Base-by-base conservation (phyloP, 2,888 invertebrate genomes). In the Mimachlamys varia region DNA sequence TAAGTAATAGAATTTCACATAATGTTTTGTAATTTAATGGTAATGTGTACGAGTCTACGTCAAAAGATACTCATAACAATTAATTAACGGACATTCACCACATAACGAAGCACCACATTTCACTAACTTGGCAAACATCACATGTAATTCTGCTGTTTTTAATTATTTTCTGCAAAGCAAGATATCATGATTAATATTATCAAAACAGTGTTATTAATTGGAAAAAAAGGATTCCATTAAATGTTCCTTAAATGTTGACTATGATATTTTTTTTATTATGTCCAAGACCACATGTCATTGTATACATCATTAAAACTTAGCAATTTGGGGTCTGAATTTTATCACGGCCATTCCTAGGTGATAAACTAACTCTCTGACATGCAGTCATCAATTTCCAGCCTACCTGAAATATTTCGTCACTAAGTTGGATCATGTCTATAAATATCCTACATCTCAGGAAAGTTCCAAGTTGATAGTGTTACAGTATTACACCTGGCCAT, bases 401-500 rank as follows among this genome's bases (percentile, higher is more conserved):
- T n/a, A 62, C 62, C n/a, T 62, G 2, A 62, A 7, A 76, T 7
- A 53, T 53, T 15, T 33, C 33, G 76, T 76, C 76, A 76, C 76
- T 5, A 76, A 13, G 27, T 76, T 76, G 27, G 0, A 76, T 76
- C 76, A 76, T 19, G 27, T 33, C 76, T 76, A 76, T 27, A 76
- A 76, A 76, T 76, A 76, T 13, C 27, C 76, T 27, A 1, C 10
- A 7, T 76, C 10, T 10, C 76, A 12, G 33, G 76, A 76, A 76
- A 44, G 44, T 76, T 76, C 58, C 22, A 27, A 76, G 76, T 33
- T 22, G 33, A 58, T 58, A 58, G 22, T 2, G 19, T 22, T 58
- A n/a, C n/a, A n/a, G n/a, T n/a, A n/a, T 76, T 76, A 76, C 76
- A 76, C 76, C 76, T 33, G 76, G 76, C 33, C 76, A 76, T 33